These are phyloP conservation scores for Paralichthys olivaceus DNA, from an alignment of 2,113 vertebrate species.

Conservation along the genomic window DNA sequence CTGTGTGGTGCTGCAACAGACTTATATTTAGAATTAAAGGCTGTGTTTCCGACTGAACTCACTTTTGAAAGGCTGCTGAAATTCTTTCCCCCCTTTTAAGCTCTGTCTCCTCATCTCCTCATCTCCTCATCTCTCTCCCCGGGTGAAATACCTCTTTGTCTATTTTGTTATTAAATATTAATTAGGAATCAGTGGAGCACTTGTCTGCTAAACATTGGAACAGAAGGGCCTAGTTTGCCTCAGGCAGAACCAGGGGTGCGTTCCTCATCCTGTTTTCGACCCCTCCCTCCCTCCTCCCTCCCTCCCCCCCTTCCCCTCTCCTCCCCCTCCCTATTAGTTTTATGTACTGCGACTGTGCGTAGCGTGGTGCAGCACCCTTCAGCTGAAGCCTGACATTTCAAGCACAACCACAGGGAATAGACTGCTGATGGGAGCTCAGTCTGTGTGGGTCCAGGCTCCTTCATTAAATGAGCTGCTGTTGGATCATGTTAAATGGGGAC, in stretches of 20 bases:
- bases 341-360: constrained; percentile 65
- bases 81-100: neutral
- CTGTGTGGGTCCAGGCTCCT: constrained; percentile 65
- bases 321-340: constrained; percentile 30
- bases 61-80: constrained; percentile 28
- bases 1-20: neutral
- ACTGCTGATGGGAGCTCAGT: constrained; percentile 56
- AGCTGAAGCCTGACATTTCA: constrained; percentile 73
- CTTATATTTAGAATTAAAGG: neutral
- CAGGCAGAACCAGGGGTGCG: constrained; percentile 70
- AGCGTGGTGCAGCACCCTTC: constrained; percentile 57
- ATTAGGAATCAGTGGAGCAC: constrained; percentile 82
- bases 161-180: constrained; percentile 82
- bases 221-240: constrained; percentile 77
- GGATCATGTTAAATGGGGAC: constrained; percentile 66
- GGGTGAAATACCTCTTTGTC: constrained; percentile 67
- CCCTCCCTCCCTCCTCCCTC: constrained; percentile 10
- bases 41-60: neutral
- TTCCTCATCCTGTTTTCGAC: constrained; percentile 74
- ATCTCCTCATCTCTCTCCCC: constrained; percentile 35
- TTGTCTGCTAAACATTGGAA: constrained; percentile 82
- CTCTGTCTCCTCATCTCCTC: neutral
- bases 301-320: constrained; percentile 11
- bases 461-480: constrained; percentile 66
- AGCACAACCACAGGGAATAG: constrained; percentile 56